Percentiles rank a stretch among this genome's conserved stretches.
Evolutionary conservation across 2,797 vertebrate species (phyloP).

Genomic region (Naso thynnoides): DNA sequence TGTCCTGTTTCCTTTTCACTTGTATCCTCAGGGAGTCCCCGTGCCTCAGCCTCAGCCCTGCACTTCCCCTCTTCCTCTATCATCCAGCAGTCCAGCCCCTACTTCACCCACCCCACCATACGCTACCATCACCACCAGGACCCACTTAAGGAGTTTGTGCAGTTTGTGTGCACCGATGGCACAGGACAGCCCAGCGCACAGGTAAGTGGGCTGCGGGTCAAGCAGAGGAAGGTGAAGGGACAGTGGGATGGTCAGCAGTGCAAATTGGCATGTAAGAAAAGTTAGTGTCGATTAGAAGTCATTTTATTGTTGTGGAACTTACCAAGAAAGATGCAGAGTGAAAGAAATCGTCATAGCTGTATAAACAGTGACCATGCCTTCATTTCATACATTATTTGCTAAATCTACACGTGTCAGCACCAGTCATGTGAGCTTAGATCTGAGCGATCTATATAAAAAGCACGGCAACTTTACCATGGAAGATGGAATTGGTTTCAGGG

Average conservation of each 20-base stretch:
- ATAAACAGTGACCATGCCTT: background rate
- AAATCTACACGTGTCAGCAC: background rate
- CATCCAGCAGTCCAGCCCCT: conserved; percentile 97
- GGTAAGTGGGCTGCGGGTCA: conserved; percentile 80
- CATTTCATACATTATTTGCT: conserved; percentile 10
- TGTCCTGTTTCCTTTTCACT: conserved; percentile 44
- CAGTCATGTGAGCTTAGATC: conserved; percentile 10
- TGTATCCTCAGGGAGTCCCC: conserved; percentile 89
- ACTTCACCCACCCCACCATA: conserved; percentile 97
- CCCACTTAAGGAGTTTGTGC: conserved; percentile 98
- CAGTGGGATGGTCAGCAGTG: conserved; percentile 7
- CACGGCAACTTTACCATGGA: conserved; percentile 19
- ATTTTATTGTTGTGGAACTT: background rate
- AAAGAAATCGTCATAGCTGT: conserved; percentile 3
- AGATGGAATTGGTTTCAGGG: conserved; percentile 17
- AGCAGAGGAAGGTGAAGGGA: conserved; percentile 1
- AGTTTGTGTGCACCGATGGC: conserved; percentile 96
- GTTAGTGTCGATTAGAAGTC: background rate
- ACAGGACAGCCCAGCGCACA: conserved; percentile 92
- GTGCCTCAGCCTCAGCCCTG: conserved; percentile 94
- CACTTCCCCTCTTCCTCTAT: conserved; percentile 97
- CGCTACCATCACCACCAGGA: conserved; percentile 98
- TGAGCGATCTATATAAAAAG: conserved; percentile 21
- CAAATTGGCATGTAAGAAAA: conserved; percentile 8
- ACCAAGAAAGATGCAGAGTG: conserved; percentile 5